Evolutionary conservation across 2,113 vertebrate species (phyloP).

Genomic region (Laticauda laticaudata): DNA sequence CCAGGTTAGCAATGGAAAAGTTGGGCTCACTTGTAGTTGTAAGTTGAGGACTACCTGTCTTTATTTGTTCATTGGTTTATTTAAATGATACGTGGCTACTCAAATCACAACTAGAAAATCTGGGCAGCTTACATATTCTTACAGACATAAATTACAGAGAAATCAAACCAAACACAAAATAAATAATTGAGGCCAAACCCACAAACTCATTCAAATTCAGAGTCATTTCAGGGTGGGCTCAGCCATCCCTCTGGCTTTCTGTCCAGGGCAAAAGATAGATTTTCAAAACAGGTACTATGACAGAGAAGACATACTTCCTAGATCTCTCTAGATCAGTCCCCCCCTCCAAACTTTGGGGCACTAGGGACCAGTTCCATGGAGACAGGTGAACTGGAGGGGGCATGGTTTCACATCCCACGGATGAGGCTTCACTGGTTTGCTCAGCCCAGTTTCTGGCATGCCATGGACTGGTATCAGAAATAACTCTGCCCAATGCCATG

Average conservation of each 20-base stretch:
- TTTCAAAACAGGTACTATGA: background rate
- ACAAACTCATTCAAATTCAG: background rate
- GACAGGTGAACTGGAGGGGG: no score
- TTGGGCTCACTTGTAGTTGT: no score
- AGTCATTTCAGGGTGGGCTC: background rate
- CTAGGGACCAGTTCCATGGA: no score
- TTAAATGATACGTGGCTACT: background rate
- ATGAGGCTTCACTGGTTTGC: no score
- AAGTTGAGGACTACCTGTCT: no score
- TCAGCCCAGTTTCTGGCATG: no score
- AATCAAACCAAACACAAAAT: background rate
- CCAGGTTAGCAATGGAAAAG: no score
- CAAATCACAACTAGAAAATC: background rate
- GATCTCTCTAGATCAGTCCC: background rate
- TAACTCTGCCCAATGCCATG: background rate
- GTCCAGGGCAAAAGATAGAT: background rate
- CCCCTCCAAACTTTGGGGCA: no score
- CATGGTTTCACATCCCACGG: rapidly evolving
- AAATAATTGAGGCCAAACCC: background rate
- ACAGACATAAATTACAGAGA: background rate
- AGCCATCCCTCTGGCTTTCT: background rate
- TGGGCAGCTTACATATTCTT: background rate
- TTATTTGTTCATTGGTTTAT: background rate
- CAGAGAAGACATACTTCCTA: background rate
- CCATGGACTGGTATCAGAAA: background rate